Evolutionary conservation across 2,113 vertebrate species (phyloP), one percentile per base, ranked within the genome.

Genomic region (Sorex araneus): DNA sequence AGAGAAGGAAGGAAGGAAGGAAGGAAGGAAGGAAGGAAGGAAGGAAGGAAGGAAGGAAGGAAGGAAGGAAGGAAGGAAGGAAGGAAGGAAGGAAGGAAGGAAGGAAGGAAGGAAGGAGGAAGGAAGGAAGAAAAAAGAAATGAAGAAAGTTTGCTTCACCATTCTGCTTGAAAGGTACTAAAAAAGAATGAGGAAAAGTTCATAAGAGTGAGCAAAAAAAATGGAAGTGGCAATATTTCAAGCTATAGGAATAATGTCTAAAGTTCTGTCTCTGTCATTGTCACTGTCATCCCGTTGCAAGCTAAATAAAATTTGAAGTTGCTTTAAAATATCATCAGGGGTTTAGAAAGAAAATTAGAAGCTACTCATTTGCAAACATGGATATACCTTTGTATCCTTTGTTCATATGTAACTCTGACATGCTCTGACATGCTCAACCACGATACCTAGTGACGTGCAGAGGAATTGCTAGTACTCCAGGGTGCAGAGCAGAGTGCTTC

Each of bases 261-360:
- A 4, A 89, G 81, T 67, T 87, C n/a, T n/a, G n/a, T n/a, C n/a
- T n/a, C n/a, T n/a, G n/a, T n/a, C n/a, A n/a, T n/a, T n/a, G n/a
- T n/a, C n/a, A n/a, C n/a, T n/a, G n/a, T n/a, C n/a, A n/a, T n/a
- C n/a, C n/a, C n/a, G n/a, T n/a, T n/a, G n/a, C 30, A 63, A 87
- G 16, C 36, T 73, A 79, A 76, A 66, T 28, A 92, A 84, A 91
- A 76, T 6, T 3, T 77, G 74, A 83, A 76, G 16, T 21, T 80
- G 32, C 92, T 77, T 71, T 94, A 85, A 87, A 50, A 45, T 76
- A 12, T 4, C 64, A 40, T n/a, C 67, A 88, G 78, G 80, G 63
- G 8, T 6, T 67, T 77, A 71, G 28, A 79, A 88, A 76, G 71
- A 34, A 79, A 88, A 60, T 36, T 23, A 15, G 78, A 76, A 76